A percentile compares a stretch with the other conserved stretches of the same genome.
phyloP scores from a whole-genome alignment of 30 jellyfish, hydroid and myxozoan genomes.

The Aurelia sp. region DNA sequence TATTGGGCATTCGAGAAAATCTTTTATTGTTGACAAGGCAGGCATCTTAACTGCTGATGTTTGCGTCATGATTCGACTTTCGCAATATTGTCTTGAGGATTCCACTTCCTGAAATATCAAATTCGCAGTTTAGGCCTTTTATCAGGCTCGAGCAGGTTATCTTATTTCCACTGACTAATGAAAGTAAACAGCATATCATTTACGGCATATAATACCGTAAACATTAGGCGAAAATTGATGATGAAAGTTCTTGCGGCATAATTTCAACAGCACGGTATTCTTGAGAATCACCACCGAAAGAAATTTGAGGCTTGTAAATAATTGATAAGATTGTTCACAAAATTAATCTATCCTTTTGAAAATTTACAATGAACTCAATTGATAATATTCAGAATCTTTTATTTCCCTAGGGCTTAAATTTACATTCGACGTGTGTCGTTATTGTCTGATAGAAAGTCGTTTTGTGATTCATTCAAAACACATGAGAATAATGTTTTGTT shows the following conservation, averaged over 20 bases:
- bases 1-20: conserved; percentile 64
- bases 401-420: background rate
- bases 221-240: too few species aligned
- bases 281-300: background rate
- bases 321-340: conserved; percentile 28
- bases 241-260: too few species aligned
- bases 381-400: background rate
- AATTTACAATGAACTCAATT: conserved; percentile 28
- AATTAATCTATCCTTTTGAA: conserved; percentile 44
- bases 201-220: too few species aligned
- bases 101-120: background rate
- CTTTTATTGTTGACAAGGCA: conserved; percentile 40
- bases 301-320: conserved; percentile 19
- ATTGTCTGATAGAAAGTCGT: too few species aligned
- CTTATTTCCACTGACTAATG: background rate
- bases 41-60: conserved; percentile 36
- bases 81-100: background rate
- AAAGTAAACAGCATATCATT: background rate
- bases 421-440: too few species aligned
- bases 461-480: too few species aligned
- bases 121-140: background rate
- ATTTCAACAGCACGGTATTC: too few species aligned
- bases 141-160: background rate
- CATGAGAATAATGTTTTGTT: too few species aligned
- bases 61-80: conserved; percentile 33